phyloP scores from a whole-genome alignment of 2,888 invertebrate species.

The Phyllotreta striolata region DNA sequence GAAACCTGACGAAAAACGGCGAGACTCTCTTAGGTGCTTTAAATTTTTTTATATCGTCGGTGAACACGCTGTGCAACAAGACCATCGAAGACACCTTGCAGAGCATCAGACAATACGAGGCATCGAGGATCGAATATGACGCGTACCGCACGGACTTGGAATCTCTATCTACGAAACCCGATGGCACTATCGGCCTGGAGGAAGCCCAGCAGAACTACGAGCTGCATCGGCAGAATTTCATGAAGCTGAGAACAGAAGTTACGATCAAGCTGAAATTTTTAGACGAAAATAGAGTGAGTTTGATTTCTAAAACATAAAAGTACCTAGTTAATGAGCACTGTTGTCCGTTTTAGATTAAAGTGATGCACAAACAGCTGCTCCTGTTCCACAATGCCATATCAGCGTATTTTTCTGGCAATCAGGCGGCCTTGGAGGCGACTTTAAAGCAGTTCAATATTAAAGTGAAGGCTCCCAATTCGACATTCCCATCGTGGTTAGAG shows the following conservation, averaged over 20 bases:
- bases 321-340: constrained; percentile 16
- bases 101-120: constrained; percentile 80
- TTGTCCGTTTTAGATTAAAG: constrained; percentile 79
- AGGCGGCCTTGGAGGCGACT: constrained; percentile 90
- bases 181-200: constrained; percentile 71
- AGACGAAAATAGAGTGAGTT: constrained; percentile 92
- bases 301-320: background rate
- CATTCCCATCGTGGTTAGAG: constrained; percentile 83
- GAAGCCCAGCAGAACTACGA: constrained; percentile 84
- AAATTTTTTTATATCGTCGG: constrained; percentile 95
- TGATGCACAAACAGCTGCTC: constrained; percentile 97
- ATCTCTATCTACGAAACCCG: constrained; percentile 73
- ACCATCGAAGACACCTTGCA: constrained; percentile 95
- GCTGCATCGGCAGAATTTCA: constrained; percentile 88
- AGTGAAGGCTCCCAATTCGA: constrained; percentile 80
- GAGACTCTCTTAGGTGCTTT: constrained; percentile 91
- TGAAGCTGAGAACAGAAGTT: constrained; percentile 91
- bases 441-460: constrained; percentile 95
- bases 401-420: constrained; percentile 97
- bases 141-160: constrained; percentile 96
- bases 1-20: constrained; percentile 91
- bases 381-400: constrained; percentile 96
- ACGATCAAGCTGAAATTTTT: constrained; percentile 94
- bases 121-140: constrained; percentile 91
- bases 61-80: constrained; percentile 95